Percentiles rank a stretch among this genome's conserved stretches.
Evolutionary conservation across 2,797 vertebrate genomes (phyloP).

Genomic region (Gymnoscopelus microlampas): DNA sequence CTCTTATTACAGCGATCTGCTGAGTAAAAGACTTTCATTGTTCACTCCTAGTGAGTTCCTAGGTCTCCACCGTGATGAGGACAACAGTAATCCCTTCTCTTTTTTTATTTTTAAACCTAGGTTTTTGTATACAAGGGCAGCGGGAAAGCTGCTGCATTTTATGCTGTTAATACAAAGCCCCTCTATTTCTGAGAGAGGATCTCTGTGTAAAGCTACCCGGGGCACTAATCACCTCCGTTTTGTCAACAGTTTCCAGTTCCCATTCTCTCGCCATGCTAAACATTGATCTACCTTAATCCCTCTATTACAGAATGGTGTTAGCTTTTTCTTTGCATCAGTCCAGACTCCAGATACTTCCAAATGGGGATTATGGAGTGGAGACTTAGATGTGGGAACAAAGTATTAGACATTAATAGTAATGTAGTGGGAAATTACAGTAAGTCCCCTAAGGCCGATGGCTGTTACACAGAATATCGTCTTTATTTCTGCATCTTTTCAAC

Average conservation of each 20-base stretch:
- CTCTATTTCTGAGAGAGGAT: slow-evolving; percentile 30
- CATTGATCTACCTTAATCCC: slow-evolving; percentile 46
- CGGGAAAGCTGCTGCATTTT: neutral
- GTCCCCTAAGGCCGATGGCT: no score
- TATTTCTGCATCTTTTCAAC: no score
- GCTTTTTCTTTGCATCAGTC: slow-evolving; percentile 15
- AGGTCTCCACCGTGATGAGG: neutral
- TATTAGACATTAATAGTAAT: slow-evolving; percentile 5
- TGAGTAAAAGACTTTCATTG: slow-evolving; percentile 33
- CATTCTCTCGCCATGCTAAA: slow-evolving; percentile 19
- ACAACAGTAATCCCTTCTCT: slow-evolving; percentile 38
- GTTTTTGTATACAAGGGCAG: slow-evolving; percentile 17
- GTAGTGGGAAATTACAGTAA: neutral
- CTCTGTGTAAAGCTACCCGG: slow-evolving; percentile 18
- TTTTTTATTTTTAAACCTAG: slow-evolving; percentile 43
- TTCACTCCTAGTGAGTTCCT: slow-evolving; percentile 16
- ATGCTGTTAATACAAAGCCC: slow-evolving; percentile 41
- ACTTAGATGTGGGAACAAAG: neutral
- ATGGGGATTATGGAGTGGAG: neutral
- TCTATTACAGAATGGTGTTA: slow-evolving; percentile 14
- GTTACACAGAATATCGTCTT: no score
- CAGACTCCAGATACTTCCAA: neutral
- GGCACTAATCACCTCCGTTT: slow-evolving; percentile 46
- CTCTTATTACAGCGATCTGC: slow-evolving; percentile 12
- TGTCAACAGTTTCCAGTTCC: slow-evolving; percentile 35